Evolutionary conservation across 1,140 invertebrate genomes (phyloP).

Genomic region (Chymomyza costata): DNA sequence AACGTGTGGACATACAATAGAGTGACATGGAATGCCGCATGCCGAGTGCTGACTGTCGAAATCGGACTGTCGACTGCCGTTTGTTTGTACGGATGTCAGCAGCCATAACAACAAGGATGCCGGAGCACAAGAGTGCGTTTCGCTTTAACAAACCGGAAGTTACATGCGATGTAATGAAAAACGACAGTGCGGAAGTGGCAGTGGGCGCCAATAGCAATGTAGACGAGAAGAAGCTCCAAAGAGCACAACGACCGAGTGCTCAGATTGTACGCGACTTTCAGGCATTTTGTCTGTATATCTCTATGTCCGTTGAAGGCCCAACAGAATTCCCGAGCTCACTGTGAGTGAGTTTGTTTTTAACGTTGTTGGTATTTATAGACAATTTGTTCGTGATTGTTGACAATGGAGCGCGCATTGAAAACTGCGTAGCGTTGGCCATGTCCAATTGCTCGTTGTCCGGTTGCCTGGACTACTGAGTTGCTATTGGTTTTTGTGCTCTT

Average conservation of each 20-base stretch:
- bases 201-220: conserved; percentile 1
- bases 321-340: too few relatives aligned
- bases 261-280: background rate
- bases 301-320: background rate
- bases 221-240: background rate
- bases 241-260: background rate
- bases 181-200: conserved; percentile 67
- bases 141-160: conserved; percentile 72
- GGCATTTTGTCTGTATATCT: background rate
- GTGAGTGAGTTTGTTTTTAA: conserved; percentile 57
- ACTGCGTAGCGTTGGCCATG: conserved; percentile 38
- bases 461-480: background rate
- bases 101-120: conserved; percentile 46
- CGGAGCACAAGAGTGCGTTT: conserved; percentile 49
- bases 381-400: conserved; percentile 73
- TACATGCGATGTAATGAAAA: conserved; percentile 73
- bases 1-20: conserved; percentile 63
- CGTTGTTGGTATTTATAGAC: conserved; percentile 71
- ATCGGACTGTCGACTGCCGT: background rate
- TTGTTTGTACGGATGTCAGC: conserved; percentile 62
- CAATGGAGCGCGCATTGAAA: conserved; percentile 29
- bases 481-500: background rate
- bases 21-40: too few relatives aligned
- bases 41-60: too few relatives aligned
- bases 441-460: conserved; percentile 17